These are phyloP conservation scores for Lapara coniferarum DNA, from an alignment of 2,888 invertebrate species.

Conservation along the genomic window DNA sequence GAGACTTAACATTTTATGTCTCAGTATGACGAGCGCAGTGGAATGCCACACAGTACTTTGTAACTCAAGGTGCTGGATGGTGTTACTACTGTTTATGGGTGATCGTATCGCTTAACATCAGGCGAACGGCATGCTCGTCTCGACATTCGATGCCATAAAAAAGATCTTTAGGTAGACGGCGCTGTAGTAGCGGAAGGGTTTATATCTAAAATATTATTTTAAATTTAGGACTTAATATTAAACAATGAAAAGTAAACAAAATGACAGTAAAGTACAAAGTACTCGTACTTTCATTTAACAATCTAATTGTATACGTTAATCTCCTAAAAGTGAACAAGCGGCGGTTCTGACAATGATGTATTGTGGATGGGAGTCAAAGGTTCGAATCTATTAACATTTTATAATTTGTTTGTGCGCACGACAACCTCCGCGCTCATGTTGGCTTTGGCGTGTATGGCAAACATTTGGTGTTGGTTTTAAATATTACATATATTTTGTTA, in stretches of 20 bases:
- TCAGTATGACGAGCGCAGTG: too few species aligned
- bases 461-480: constrained; percentile 4
- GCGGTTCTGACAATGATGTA: constrained; percentile 73
- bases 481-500: not conserved
- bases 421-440: constrained; percentile 20
- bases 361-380: constrained; percentile 72
- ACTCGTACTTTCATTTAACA: constrained; percentile 1
- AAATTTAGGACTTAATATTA: too few species aligned
- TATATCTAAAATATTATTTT: too few species aligned
- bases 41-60: too few species aligned
- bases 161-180: too few species aligned
- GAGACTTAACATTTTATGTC: too few species aligned
- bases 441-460: constrained; percentile 25
- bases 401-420: constrained; percentile 60
- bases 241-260: not conserved
- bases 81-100: too few species aligned
- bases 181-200: too few species aligned
- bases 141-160: too few species aligned
- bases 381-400: constrained; percentile 75
- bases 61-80: too few species aligned
- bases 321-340: constrained; percentile 36
- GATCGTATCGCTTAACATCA: too few species aligned
- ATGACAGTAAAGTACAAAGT: not conserved
- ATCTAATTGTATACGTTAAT: constrained; percentile 22
- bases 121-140: too few species aligned